These are phyloP conservation scores for Carcina quercana DNA, from an alignment of 2,888 invertebrate genomes.

Conservation along the genomic window DNA sequence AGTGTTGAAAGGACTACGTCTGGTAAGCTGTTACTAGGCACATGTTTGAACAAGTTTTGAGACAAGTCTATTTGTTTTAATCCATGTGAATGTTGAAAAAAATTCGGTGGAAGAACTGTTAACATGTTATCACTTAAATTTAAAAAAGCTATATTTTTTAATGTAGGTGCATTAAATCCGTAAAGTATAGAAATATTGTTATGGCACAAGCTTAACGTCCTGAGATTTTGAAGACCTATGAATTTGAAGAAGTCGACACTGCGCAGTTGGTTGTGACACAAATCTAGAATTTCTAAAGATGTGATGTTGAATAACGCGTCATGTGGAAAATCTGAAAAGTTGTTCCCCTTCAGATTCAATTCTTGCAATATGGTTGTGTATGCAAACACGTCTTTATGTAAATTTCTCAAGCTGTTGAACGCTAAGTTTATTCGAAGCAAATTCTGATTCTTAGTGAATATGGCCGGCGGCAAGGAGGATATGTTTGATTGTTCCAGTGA, in stretches of 20 bases:
- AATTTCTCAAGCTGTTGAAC: conserved; percentile 78
- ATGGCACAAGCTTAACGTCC: conserved; percentile 82
- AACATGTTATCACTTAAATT: conserved; percentile 85
- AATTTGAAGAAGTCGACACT: conserved; percentile 85
- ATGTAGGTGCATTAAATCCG: conserved; percentile 84
- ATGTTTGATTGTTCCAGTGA: conserved; percentile 81
- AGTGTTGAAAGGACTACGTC: conserved; percentile 82
- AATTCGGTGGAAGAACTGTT: conserved; percentile 85
- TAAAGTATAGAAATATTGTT: conserved; percentile 84
- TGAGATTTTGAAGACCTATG: conserved; percentile 82
- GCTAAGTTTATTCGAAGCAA: conserved; percentile 82
- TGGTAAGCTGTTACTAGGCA: conserved; percentile 84
- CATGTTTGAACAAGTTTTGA: conserved; percentile 84
- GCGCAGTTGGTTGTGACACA: conserved; percentile 79
- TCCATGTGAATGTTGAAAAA: conserved; percentile 82
- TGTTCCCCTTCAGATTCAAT: conserved; percentile 82
- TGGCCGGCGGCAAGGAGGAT: conserved; percentile 78
- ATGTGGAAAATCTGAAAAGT: conserved; percentile 85
- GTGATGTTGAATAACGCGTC: conserved; percentile 84
- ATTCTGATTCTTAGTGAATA: conserved; percentile 86
- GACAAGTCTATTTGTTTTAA: conserved; percentile 85
- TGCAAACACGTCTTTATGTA: conserved; percentile 83
- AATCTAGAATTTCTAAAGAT: conserved; percentile 81
- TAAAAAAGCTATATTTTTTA: conserved; percentile 82
- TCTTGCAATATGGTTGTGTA: conserved; percentile 85